Conservation (phyloP, 2,113 vertebrate genomes). For the Eulemur macaco region DNA sequence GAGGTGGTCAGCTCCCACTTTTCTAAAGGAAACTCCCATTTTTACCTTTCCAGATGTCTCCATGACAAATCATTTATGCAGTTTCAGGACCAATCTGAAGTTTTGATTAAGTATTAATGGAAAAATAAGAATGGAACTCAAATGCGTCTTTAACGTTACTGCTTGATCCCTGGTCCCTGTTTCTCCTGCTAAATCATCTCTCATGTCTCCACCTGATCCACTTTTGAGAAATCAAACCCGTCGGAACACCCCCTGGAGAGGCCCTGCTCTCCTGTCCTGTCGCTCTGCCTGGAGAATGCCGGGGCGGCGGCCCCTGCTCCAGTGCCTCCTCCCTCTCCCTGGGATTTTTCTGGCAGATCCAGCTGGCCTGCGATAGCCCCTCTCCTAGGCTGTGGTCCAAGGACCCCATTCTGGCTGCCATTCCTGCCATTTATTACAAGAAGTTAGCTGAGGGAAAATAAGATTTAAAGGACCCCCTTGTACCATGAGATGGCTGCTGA, state of each 20-base stretch:
- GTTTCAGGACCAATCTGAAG: conserved; percentile 48
- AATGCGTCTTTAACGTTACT: neutral
- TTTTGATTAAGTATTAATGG: conserved; percentile 41
- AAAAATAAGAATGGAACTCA: neutral
- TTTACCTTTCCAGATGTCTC: conserved; percentile 73
- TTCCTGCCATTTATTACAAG: neutral
- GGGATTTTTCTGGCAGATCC: neutral
- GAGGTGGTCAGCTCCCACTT: conserved; percentile 60
- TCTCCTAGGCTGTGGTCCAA: conserved; percentile 5
- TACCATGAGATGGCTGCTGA: neutral
- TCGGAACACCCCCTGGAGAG: neutral
- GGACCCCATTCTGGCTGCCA: neutral
- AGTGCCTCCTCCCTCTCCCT: neutral
- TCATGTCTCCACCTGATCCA: neutral
- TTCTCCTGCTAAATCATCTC: neutral
- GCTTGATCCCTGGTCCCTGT: neutral
- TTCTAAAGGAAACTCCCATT: conserved; percentile 37
- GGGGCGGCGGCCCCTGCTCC: neutral
- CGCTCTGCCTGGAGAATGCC: neutral
- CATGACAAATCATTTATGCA: conserved; percentile 62
- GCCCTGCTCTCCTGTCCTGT: neutral
- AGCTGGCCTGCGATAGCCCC: neutral
- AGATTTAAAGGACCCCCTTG: neutral
- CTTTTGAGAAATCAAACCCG: neutral
- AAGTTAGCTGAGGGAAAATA: neutral